phyloP scores from a whole-genome alignment of 2,888 invertebrate species.

The Zhuqinia jingwanae region DNA sequence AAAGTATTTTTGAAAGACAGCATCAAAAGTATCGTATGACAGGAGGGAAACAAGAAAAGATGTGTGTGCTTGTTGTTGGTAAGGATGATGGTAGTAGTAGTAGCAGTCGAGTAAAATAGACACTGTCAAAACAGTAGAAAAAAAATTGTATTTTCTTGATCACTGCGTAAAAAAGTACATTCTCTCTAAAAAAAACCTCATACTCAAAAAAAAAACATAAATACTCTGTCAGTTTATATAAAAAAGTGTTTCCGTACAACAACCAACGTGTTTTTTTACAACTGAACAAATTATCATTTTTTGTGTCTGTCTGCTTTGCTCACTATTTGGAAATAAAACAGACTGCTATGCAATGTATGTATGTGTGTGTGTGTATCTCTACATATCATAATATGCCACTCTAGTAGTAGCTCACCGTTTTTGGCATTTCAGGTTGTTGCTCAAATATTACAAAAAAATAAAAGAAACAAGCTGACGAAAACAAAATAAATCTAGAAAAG shows the following conservation, averaged over 20 bases:
- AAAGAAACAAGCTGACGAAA: constrained; percentile 30
- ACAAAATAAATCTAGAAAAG: constrained; percentile 11
- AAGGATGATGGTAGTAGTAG: too few relatives aligned
- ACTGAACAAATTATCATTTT: too few relatives aligned
- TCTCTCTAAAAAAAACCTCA: background rate
- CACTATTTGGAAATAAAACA: constrained; percentile 55
- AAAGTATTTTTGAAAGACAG: constrained; percentile 38
- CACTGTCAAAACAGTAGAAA: constrained; percentile 50
- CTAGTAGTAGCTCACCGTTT: too few relatives aligned
- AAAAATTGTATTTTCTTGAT: constrained; percentile 18
- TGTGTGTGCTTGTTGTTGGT: too few relatives aligned
- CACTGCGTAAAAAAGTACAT: constrained; percentile 1
- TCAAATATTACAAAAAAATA: too few relatives aligned
- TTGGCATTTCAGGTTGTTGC: constrained; percentile 18
- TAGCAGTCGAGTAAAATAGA: constrained; percentile 21
- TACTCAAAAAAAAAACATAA: background rate
- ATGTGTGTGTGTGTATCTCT: too few relatives aligned
- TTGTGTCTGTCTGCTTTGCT: constrained; percentile 23
- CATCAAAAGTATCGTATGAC: constrained; percentile 48
- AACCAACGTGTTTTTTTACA: background rate
- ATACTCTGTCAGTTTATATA: constrained; percentile 52
- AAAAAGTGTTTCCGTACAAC: constrained; percentile 53
- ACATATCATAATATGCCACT: too few relatives aligned
- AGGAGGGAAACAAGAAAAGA: background rate
- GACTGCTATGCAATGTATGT: constrained; percentile 2